phyloP scores from a whole-genome alignment of 2,888 invertebrate genomes.

The Eilema caniola region DNA sequence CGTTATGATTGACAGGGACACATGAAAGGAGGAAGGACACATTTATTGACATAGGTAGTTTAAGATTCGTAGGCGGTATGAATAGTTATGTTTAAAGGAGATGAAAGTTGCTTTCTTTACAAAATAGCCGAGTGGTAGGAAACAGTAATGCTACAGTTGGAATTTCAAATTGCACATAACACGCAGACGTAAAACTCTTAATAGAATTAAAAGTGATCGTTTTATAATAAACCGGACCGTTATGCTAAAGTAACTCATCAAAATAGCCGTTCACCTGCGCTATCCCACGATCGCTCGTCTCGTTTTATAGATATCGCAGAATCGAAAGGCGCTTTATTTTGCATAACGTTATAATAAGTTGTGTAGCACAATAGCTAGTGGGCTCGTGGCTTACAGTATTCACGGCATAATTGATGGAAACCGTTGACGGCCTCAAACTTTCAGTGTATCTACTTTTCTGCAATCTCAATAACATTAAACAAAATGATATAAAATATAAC shows the following conservation, averaged over 20 bases:
- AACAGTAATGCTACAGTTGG: not conserved
- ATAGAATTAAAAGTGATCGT: constrained; percentile 53
- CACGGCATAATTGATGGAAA: constrained; percentile 54
- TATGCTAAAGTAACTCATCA: constrained; percentile 75
- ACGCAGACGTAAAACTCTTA: constrained; percentile 31
- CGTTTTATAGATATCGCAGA: constrained; percentile 81
- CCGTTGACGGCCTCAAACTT: constrained; percentile 45
- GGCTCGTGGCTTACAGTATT: constrained; percentile 68
- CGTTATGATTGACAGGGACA: too few relatives aligned
- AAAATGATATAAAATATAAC: not conserved
- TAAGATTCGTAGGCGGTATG: too few relatives aligned
- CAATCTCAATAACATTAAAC: not conserved
- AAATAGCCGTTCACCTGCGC: constrained; percentile 78
- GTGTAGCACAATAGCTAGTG: constrained; percentile 72
- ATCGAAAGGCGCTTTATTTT: constrained; percentile 83
- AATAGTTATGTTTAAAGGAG: not conserved
- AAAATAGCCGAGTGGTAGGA: not conserved
- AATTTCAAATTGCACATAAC: not conserved
- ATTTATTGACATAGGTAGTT: too few relatives aligned
- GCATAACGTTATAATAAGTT: constrained; percentile 78
- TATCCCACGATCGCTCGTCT: constrained; percentile 82
- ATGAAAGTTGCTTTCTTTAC: not conserved
- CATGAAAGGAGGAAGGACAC: too few relatives aligned
- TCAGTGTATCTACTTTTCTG: not conserved
- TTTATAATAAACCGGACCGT: constrained; percentile 65